Conservation (phyloP, 2,888 invertebrate species). For the Drosophila formosana region DNA sequence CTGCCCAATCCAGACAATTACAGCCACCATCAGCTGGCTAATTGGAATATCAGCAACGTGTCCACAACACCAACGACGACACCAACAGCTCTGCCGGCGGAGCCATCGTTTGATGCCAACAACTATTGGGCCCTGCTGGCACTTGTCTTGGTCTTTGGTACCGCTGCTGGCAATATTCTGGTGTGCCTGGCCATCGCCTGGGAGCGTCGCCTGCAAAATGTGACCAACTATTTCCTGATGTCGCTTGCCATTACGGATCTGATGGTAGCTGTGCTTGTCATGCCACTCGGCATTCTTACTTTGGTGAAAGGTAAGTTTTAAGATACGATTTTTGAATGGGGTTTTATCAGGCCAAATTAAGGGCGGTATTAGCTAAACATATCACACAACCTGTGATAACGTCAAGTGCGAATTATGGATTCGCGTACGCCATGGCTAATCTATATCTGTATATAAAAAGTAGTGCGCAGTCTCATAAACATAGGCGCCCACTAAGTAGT, state of each 20-base stretch:
- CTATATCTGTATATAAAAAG: no score
- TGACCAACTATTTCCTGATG: slow-evolving; percentile 98
- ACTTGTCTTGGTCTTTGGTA: slow-evolving; percentile 91
- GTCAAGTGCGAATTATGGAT: no score
- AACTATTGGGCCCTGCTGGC: slow-evolving; percentile 95
- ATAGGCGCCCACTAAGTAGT: no score
- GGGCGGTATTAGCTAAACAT: no score
- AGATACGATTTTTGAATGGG: not conserved
- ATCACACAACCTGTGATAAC: no score
- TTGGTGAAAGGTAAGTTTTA: slow-evolving; percentile 90
- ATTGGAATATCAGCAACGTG: slow-evolving; percentile 54
- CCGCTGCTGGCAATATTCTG: slow-evolving; percentile 96
- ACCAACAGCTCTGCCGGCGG: slow-evolving; percentile 1
- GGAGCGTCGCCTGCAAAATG: slow-evolving; percentile 96
- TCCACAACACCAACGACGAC: slow-evolving; percentile 25
- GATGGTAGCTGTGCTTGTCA: slow-evolving; percentile 96
- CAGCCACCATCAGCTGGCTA: slow-evolving; percentile 27
- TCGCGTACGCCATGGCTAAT: no score
- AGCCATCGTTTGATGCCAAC: slow-evolving; percentile 82
- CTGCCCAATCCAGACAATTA: slow-evolving; percentile 31
- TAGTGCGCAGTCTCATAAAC: no score
- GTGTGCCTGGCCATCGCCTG: slow-evolving; percentile 97
- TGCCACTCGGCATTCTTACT: slow-evolving; percentile 96
- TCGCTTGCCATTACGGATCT: slow-evolving; percentile 97
- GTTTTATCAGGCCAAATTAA: not conserved